These are phyloP conservation scores for Ptychadena robeensis DNA, from an alignment of 2,797 vertebrate genomes.

Conservation along the genomic window DNA sequence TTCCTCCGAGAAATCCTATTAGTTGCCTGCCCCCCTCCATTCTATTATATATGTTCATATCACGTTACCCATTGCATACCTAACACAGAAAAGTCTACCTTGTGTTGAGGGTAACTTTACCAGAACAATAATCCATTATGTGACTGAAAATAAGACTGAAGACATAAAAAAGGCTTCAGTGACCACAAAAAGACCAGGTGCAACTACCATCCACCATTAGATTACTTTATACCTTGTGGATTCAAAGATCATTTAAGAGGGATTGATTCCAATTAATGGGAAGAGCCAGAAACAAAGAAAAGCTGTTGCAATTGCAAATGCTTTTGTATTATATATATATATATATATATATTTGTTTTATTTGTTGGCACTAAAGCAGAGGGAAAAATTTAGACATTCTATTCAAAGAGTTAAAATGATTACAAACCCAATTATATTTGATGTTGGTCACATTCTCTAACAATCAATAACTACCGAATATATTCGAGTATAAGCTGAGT, in stretches of 20 bases:
- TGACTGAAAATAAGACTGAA: conserved; percentile 40
- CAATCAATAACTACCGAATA: too few species aligned
- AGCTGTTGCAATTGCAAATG: too few species aligned
- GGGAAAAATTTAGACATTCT: too few species aligned
- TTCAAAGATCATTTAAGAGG: conserved; percentile 13
- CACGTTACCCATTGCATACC: conserved; percentile 50
- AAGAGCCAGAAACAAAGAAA: not conserved
- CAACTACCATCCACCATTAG: not conserved
- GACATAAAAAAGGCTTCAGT: conserved; percentile 19
- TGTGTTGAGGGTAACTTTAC: conserved; percentile 12
- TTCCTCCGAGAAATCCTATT: conserved; percentile 51
- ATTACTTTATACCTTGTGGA: not conserved
- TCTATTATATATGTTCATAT: conserved; percentile 53
- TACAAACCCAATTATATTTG: too few species aligned
- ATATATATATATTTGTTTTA: too few species aligned
- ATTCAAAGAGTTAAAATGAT: too few species aligned
- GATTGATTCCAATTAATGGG: not conserved
- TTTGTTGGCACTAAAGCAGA: too few species aligned
- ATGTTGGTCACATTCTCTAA: too few species aligned
- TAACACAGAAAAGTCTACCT: conserved; percentile 44
- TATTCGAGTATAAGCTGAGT: too few species aligned
- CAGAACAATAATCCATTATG: conserved; percentile 55
- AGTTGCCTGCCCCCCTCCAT: conserved; percentile 37
- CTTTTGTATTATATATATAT: too few species aligned
- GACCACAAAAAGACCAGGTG: conserved; percentile 46